These are phyloP conservation scores for Stenoptilia bipunctidactyla DNA, from an alignment of 2,888 invertebrate genomes.

Conservation along the genomic window DNA sequence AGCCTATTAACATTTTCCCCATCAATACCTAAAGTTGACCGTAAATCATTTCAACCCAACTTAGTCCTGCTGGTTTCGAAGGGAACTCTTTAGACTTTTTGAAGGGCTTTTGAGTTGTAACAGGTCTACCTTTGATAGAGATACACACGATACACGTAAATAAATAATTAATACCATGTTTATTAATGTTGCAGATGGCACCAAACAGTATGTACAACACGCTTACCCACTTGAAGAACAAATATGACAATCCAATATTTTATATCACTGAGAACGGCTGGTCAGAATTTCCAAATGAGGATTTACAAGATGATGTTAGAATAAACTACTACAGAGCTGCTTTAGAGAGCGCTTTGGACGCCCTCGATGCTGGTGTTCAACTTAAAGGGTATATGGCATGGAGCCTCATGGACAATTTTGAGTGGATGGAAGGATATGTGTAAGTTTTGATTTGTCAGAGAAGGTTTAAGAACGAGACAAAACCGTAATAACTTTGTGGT, in stretches of 20 bases:
- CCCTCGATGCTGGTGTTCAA: constrained; percentile 51
- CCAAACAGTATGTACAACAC: constrained; percentile 71
- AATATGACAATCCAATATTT: constrained; percentile 59
- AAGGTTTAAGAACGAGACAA: too few species aligned
- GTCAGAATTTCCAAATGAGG: constrained; percentile 26
- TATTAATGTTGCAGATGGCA: constrained; percentile 50
- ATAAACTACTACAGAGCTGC: constrained; percentile 50
- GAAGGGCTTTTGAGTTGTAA: too few species aligned
- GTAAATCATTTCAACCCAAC: too few species aligned
- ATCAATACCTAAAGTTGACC: too few species aligned
- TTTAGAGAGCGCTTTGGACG: constrained; percentile 45
- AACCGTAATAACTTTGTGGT: too few species aligned
- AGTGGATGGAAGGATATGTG: constrained; percentile 72
- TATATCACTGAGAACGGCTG: constrained; percentile 70
- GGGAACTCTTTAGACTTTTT: too few species aligned
- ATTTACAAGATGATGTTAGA: constrained; percentile 39
- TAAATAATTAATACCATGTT: too few species aligned
- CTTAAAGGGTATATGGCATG: constrained; percentile 71
- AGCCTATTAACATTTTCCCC: too few species aligned
- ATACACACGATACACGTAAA: too few species aligned
- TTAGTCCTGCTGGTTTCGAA: too few species aligned
- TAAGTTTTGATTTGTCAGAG: constrained; percentile 32
- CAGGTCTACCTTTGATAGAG: too few species aligned
- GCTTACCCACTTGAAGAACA: constrained; percentile 53
- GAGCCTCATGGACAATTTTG: constrained; percentile 76